These are phyloP conservation scores for Ophion ellenae DNA, from an alignment of 2,888 invertebrate species.

Conservation along the genomic window DNA sequence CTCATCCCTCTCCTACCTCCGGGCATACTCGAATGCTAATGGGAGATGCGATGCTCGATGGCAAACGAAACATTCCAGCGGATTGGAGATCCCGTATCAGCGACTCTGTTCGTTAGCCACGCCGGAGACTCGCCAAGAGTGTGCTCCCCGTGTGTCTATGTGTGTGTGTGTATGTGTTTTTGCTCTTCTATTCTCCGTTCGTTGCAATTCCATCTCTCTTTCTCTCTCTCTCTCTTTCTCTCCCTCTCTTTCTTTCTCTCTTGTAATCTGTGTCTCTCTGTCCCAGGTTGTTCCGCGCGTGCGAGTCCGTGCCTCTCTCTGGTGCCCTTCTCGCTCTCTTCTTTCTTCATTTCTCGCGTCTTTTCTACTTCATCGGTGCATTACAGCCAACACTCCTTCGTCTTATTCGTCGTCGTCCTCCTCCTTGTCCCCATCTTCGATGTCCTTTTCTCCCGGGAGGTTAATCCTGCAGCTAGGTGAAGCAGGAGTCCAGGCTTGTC, in stretches of 20 bases:
- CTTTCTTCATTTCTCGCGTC: slow-evolving; percentile 46
- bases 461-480: slow-evolving; percentile 33
- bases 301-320: slow-evolving; percentile 43
- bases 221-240: slow-evolving; percentile 10
- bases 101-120: slow-evolving; percentile 78
- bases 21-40: slow-evolving; percentile 77
- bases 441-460: slow-evolving; percentile 15
- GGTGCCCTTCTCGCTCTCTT: slow-evolving; percentile 25
- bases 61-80: slow-evolving; percentile 78
- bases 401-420: slow-evolving; percentile 36
- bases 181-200: slow-evolving; percentile 49
- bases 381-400: slow-evolving; percentile 51
- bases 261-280: slow-evolving; percentile 3
- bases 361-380: slow-evolving; percentile 38
- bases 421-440: slow-evolving; percentile 17
- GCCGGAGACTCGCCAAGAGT: slow-evolving; percentile 58
- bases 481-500: slow-evolving; percentile 12
- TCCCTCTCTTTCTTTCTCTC: neutral
- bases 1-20: slow-evolving; percentile 56
- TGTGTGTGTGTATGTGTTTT: slow-evolving; percentile 17
- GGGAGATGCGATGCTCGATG: slow-evolving; percentile 79
- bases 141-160: slow-evolving; percentile 22
- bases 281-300: slow-evolving; percentile 53
- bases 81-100: slow-evolving; percentile 79
- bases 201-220: slow-evolving; percentile 43